A percentile compares a stretch with the other conserved stretches of the same genome.
phyloP scores from a whole-genome alignment of 1,140 invertebrate genomes.

The Batillaria attramentaria region DNA sequence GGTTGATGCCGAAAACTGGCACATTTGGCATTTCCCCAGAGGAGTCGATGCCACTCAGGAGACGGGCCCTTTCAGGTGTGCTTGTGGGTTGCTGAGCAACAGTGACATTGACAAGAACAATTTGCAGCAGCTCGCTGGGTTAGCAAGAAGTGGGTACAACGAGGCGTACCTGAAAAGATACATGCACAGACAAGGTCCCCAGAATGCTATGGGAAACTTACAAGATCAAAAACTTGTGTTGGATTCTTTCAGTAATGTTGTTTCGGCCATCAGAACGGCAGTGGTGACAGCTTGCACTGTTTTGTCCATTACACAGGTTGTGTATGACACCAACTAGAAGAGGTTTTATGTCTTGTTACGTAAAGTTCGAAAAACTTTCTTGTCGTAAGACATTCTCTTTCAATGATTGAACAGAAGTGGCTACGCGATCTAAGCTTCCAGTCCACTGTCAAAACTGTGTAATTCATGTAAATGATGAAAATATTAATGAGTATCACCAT shows the following conservation, averaged over 20 bases:
- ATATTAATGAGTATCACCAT: neutral
- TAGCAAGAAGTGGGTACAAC: neutral
- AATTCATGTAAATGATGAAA: neutral
- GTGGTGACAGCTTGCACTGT: conserved; percentile 19
- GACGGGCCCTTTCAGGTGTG: neutral
- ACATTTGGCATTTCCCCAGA: neutral
- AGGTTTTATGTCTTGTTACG: neutral
- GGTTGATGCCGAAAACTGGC: conserved; percentile 11
- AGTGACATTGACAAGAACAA: neutral
- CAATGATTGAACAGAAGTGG: neutral
- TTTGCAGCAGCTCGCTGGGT: neutral
- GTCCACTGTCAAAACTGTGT: neutral
- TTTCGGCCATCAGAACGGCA: conserved; percentile 18
- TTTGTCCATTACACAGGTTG: conserved; percentile 22
- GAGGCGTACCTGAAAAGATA: neutral
- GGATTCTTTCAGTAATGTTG: conserved; percentile 11
- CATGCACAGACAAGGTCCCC: neutral
- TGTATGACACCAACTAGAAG: conserved; percentile 16
- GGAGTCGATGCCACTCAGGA: neutral
- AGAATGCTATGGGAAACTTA: neutral
- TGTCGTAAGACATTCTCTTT: neutral
- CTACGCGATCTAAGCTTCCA: neutral
- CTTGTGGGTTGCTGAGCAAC: conserved; percentile 11
- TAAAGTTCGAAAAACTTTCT: neutral
- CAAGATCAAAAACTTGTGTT: conserved; percentile 9